These are phyloP conservation scores for Leucozona laternaria DNA, from an alignment of 2,888 invertebrate species.

Conservation along the genomic window DNA sequence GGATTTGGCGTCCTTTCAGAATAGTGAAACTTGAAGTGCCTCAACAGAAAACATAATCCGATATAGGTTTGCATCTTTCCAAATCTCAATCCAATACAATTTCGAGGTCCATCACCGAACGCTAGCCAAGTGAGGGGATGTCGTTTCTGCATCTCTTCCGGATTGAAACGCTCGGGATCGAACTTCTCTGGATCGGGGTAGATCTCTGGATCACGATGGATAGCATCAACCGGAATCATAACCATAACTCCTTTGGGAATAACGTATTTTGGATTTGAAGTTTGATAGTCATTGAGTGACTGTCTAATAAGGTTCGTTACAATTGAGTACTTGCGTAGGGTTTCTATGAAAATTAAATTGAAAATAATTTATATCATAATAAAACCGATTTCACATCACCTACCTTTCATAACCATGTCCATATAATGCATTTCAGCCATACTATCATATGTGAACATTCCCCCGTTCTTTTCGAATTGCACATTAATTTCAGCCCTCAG, in stretches of 20 bases:
- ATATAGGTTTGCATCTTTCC: slow-evolving; percentile 79
- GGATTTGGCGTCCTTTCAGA: slow-evolving; percentile 79
- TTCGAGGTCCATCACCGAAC: slow-evolving; percentile 77
- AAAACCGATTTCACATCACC: no score
- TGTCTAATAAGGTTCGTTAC: slow-evolving; percentile 77
- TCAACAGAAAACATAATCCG: slow-evolving; percentile 78
- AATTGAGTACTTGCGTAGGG: slow-evolving; percentile 85
- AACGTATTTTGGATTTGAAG: slow-evolving; percentile 84
- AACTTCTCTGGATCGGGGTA: slow-evolving; percentile 85
- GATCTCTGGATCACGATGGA: slow-evolving; percentile 85
- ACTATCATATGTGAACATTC: slow-evolving; percentile 83
- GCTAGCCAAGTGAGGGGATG: slow-evolving; percentile 82
- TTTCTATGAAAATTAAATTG: slow-evolving; percentile 82
- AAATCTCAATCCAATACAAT: slow-evolving; percentile 29
- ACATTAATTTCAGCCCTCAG: slow-evolving; percentile 83
- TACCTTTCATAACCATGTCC: slow-evolving; percentile 84
- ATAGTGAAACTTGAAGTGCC: slow-evolving; percentile 77
- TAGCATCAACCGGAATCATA: slow-evolving; percentile 83
- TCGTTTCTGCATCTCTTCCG: slow-evolving; percentile 84
- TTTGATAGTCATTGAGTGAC: slow-evolving; percentile 83
- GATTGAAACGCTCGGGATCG: slow-evolving; percentile 86
- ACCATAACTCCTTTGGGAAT: slow-evolving; percentile 85
- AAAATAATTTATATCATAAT: slow-evolving; percentile 76
- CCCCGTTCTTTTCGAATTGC: slow-evolving; percentile 80
- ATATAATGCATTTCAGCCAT: slow-evolving; percentile 84